Conservation (phyloP, 1,140 invertebrate species). For the Tribolium madens region DNA sequence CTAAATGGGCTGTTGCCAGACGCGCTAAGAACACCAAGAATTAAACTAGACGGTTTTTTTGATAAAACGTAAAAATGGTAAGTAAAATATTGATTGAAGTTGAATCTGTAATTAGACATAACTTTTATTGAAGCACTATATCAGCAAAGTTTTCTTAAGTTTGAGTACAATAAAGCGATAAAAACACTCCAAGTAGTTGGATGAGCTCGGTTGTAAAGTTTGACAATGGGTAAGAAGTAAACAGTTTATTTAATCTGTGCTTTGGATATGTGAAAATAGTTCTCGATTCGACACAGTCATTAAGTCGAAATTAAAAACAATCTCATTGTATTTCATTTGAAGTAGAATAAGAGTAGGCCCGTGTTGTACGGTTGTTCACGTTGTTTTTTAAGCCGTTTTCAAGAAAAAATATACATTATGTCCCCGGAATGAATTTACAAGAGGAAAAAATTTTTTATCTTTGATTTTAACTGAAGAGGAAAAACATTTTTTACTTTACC, state of each 20-base stretch:
- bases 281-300: constrained; percentile 7
- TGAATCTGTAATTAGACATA: background rate
- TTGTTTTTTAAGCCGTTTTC: no score
- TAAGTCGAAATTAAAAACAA: constrained; percentile 15
- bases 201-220: background rate
- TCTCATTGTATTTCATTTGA: constrained; percentile 8
- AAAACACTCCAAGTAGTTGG: background rate
- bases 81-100: background rate
- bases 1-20: background rate
- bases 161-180: background rate
- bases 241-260: background rate
- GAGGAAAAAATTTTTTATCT: no score
- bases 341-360: no score
- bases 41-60: background rate
- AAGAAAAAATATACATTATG: no score
- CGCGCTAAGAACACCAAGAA: background rate
- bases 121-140: background rate
- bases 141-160: background rate
- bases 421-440: no score
- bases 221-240: background rate
- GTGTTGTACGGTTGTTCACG: no score
- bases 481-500: no score
- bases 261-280: background rate
- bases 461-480: no score
- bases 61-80: background rate